Evolutionary conservation across 2,797 vertebrate genomes (phyloP).

Genomic region (Catharus ustulatus): DNA sequence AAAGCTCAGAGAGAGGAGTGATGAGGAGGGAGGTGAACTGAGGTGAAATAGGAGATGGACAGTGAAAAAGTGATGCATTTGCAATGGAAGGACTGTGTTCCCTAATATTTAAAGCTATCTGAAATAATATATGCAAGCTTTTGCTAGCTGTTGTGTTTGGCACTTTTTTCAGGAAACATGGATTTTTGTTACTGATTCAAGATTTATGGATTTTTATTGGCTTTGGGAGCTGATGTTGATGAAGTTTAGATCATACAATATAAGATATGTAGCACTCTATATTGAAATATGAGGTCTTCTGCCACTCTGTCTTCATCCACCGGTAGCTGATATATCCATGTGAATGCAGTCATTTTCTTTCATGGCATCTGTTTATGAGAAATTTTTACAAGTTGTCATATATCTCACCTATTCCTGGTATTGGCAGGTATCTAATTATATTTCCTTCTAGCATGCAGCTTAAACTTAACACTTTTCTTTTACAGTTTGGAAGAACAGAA

Average conservation of each 20-base stretch:
- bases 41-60: not conserved
- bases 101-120: not conserved
- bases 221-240: not conserved
- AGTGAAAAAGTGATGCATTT: not conserved
- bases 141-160: not conserved
- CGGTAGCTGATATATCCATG: not conserved
- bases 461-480: constrained; percentile 39
- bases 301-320: not conserved
- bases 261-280: not conserved
- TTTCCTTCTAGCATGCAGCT: not conserved
- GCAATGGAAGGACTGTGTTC: not conserved
- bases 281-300: not conserved
- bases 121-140: not conserved
- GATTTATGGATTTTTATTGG: not conserved
- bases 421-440: not conserved
- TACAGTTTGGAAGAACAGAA: constrained; percentile 95
- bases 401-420: not conserved
- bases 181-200: not conserved
- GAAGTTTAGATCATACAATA: not conserved
- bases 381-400: not conserved
- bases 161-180: not conserved
- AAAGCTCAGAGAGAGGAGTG: not conserved
- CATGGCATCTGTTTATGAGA: not conserved
- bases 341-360: not conserved
- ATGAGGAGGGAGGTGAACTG: not conserved